Base-by-base conservation (phyloP, 30 jellyfish, hydroid and myxozoan genomes). In the Mastigias papua region DNA sequence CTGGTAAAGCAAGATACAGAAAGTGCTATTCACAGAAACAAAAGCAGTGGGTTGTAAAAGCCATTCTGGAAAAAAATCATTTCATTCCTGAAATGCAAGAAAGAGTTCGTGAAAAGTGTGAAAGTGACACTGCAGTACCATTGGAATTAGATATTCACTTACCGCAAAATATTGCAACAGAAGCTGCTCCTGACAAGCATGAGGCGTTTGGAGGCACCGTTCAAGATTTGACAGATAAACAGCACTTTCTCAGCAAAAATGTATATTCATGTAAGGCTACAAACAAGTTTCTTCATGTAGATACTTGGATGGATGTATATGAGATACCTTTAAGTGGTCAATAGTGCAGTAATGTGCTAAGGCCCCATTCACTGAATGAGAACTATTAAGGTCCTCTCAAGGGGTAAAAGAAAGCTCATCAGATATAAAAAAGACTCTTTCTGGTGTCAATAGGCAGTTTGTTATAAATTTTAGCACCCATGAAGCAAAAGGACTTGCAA, bases 151-250 rank as follows among this genome's bases (percentile, higher is more conserved):
- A 21, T 23, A 27, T 69, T 23, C 68, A 69, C 54, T 34, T 69
- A 69, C 81, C 81, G 15, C 31, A 10, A 34, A 69, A 69, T 69
- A 10, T 69, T 34, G 81, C 81, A 69, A 27, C 81, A n/a, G 29
- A 27, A 11, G 48, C 81, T 69, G 58, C 50, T 29, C 81, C 81
- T 27, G 81, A 10, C 58, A 69, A 69, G 81, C 9, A 21, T 27
- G 58, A 29, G 21, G 9, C 23, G 81, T 69, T 31, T 20, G 35
- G 35, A 69, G 10, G 58, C 81, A 69, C 50, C 81, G 67, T 31
- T 69, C 81, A 22, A 29, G 81, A 26, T 34, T 49, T 69, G 73
- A 61, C 81, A 28, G 81, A 35, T 28, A 28, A 48, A 25, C 48
- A 6, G 78, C 28, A 21, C 31, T 26, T 34, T 25, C 11, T 31